A percentile compares a stretch with the other conserved stretches of the same genome.
These are phyloP conservation scores for Microdon myrmicae DNA, from an alignment of 2,888 invertebrate species.

Conservation along the genomic window DNA sequence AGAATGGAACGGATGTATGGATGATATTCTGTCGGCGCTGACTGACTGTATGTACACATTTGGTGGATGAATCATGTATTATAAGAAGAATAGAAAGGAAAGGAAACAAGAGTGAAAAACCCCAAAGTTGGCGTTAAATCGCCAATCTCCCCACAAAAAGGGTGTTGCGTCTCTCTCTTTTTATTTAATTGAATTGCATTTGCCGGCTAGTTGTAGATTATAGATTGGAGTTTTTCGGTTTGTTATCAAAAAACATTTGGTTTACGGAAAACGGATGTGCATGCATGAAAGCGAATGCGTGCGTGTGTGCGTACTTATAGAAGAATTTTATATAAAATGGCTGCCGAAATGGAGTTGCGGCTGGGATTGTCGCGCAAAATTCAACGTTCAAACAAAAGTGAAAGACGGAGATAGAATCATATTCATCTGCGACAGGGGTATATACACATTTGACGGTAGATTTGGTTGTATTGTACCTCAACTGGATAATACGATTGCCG, in stretches of 20 bases:
- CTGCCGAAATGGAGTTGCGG: conserved; percentile 34
- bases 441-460: conserved; percentile 12
- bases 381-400: conserved; percentile 2
- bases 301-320: conserved; percentile 29
- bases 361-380: conserved; percentile 37
- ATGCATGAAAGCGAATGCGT: no score
- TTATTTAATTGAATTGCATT: conserved; percentile 6
- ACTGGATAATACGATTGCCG: no score
- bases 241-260: conserved; percentile 45
- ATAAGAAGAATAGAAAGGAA: no score
- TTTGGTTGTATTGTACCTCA: no score
- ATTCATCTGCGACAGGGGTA: conserved; percentile 6
- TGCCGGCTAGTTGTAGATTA: conserved; percentile 11
- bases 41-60: conserved; percentile 15
- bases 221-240: conserved; percentile 18
- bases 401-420: conserved; percentile 29
- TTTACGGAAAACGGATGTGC: conserved; percentile 22
- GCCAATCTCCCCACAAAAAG: no score
- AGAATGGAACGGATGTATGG: conserved; percentile 17
- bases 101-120: no score
- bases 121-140: no score
- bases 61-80: conserved; percentile 42
- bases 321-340: conserved; percentile 42
- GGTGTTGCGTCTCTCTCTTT: conserved; percentile 16
- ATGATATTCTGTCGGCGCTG: conserved; percentile 18